Evolutionary conservation across 1,140 invertebrate genomes (phyloP), one percentile per base, ranked within the genome.

Genomic region (Drosophila ambigua): DNA sequence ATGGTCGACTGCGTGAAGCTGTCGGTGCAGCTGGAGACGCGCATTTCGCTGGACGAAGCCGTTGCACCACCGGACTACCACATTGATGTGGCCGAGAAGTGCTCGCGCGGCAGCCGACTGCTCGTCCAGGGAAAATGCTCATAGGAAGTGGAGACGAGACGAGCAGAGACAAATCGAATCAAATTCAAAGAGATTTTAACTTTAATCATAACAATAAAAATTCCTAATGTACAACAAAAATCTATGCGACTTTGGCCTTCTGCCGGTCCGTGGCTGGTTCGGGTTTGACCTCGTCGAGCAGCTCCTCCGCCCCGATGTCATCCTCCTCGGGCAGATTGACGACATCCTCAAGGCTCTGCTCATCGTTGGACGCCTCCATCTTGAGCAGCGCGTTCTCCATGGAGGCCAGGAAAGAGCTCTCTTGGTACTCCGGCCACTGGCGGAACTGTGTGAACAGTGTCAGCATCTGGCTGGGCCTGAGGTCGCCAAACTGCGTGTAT

Each of bases 401-500:
- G 2, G 93, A 93, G 20, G 93, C 92, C 55, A 93, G 76, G 63
- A 94, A 95, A 5, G 93, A 92, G 55, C 93, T 94, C 46, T 93
- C 93, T 11, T 92, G 89, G 66, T 94, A 95, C 72, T 95, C 94
- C 5, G 94, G 94, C 94, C 94, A 95, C 13, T 79, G 79, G 0
- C 83, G 82, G 59, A 93, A 93, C 59, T 93, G 72, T 8, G 59
- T 93, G 60, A 94, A 95, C 0, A 95, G 76, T 15, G 93, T 93
- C 7, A 95, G 68, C 76, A 94, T 93, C 67, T 95, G 93, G 59
- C 91, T 81, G 13, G 94, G 92, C 48, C 84, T 92, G 0, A 95
- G 83, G 72, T 94, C 93, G 2, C 94, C 94, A 83, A 95, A 95
- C 76, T 94, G 92, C 1, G 94, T 95, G 68, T 93, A 95, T 41